A percentile compares a stretch with the other conserved stretches of the same genome.
Conservation (phyloP, 2,113 vertebrate genomes). For the Leptosomus discolor region DNA sequence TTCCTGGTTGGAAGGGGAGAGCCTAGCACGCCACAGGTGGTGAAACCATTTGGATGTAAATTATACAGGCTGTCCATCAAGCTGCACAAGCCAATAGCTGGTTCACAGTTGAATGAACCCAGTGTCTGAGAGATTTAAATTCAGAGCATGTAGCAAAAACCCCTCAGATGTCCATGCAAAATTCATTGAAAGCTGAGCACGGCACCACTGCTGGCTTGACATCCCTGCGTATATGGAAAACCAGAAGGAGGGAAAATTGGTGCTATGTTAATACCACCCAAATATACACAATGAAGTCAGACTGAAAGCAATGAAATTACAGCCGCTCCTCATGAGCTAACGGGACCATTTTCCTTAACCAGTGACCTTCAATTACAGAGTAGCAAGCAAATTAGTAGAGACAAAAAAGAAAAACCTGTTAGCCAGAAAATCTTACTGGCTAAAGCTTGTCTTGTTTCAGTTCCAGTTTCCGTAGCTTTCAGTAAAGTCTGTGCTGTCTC, state of each 20-base stretch:
- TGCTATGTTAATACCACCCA: slow-evolving; percentile 43
- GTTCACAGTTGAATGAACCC: background rate
- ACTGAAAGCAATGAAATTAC: slow-evolving; percentile 47
- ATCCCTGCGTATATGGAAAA: background rate
- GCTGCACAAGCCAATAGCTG: background rate
- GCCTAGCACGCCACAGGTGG: background rate
- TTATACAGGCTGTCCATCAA: background rate
- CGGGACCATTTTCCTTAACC: slow-evolving; percentile 44
- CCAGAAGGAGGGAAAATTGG: slow-evolving; percentile 27
- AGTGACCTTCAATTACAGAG: slow-evolving; percentile 60
- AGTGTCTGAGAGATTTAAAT: background rate
- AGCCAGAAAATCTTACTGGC: slow-evolving; percentile 42
- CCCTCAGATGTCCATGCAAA: background rate
- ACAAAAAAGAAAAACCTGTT: slow-evolving; percentile 55
- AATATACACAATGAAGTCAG: slow-evolving; percentile 55
- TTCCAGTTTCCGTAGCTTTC: slow-evolving; percentile 49
- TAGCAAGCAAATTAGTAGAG: slow-evolving; percentile 54
- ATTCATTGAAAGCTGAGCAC: background rate
- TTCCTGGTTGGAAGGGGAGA: background rate
- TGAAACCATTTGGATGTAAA: background rate
- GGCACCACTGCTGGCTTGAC: background rate
- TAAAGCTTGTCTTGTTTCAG: slow-evolving; percentile 45
- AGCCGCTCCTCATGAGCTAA: slow-evolving; percentile 40
- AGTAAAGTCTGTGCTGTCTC: slow-evolving; percentile 17
- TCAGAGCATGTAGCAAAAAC: background rate